A percentile compares a stretch with the other conserved stretches of the same genome.
phyloP scores from a whole-genome alignment of 1,140 invertebrate genomes.

The Myzus persicae region DNA sequence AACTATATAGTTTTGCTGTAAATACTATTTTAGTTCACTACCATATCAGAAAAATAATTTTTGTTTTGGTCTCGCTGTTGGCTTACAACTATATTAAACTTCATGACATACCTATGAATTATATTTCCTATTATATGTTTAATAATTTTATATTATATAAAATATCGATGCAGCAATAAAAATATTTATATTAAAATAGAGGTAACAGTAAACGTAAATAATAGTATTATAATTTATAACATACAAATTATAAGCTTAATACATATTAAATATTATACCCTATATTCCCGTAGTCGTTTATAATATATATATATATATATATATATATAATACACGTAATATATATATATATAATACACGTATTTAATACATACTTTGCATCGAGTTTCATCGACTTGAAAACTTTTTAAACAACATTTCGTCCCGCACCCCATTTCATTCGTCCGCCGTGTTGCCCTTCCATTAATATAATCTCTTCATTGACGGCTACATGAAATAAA shows the following conservation, averaged over 20 bases:
- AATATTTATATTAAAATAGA: neutral
- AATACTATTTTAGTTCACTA: too few relatives aligned
- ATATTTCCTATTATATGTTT: neutral
- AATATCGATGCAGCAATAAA: neutral
- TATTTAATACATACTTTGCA: neutral
- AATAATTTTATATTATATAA: neutral
- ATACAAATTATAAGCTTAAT: neutral
- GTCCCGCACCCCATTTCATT: conserved; percentile 3
- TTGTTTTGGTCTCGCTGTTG: neutral
- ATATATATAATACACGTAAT: too few relatives aligned
- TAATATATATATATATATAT: too few relatives aligned
- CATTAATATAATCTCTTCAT: conserved; percentile 18
- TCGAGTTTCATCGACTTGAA: conserved; percentile 3
- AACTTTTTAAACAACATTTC: conserved; percentile 19
- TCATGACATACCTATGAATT: neutral
- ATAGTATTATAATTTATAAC: neutral
- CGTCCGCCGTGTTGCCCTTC: neutral
- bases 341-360: too few relatives aligned
- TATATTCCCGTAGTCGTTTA: neutral
- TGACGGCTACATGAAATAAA: conserved; percentile 8
- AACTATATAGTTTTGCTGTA: too few relatives aligned
- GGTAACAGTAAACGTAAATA: neutral
- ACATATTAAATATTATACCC: neutral
- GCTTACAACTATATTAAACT: neutral
- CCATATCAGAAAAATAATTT: too few relatives aligned